Evolutionary conservation across 2,888 invertebrate species (phyloP).

Genomic region (Athalia rosae): DNA sequence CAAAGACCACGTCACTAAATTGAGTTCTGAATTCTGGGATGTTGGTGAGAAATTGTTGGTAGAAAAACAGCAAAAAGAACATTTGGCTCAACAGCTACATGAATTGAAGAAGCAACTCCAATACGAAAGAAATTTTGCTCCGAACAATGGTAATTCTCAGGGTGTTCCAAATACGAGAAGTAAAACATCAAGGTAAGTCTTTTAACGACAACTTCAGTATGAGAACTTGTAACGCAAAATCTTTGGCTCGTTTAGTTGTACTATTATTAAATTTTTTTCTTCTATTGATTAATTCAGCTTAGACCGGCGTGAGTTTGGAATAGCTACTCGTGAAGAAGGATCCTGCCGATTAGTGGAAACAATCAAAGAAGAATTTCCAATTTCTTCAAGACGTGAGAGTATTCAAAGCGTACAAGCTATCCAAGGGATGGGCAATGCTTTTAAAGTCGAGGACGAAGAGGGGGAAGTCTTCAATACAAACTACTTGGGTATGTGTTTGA

Average conservation of each 20-base stretch:
- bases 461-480: conserved; percentile 90
- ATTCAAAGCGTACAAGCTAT: conserved; percentile 67
- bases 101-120: conserved; percentile 52
- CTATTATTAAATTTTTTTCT: not conserved
- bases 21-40: conserved; percentile 78
- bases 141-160: conserved; percentile 41
- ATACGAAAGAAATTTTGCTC: conserved; percentile 48
- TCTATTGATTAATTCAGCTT: conserved; percentile 54
- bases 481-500: conserved; percentile 75
- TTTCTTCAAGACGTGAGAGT: conserved; percentile 62
- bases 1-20: conserved; percentile 75
- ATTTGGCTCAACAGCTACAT: conserved; percentile 71
- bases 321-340: conserved; percentile 13
- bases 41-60: conserved; percentile 78
- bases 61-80: conserved; percentile 77
- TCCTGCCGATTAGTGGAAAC: conserved; percentile 51
- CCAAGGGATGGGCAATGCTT: conserved; percentile 69
- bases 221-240: not conserved
- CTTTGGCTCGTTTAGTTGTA: not conserved
- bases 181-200: conserved; percentile 58
- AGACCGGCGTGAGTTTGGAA: conserved; percentile 57
- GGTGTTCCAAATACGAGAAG: conserved; percentile 31
- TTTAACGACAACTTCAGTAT: not conserved
- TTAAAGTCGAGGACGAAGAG: conserved; percentile 84
- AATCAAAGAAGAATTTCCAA: conserved; percentile 62